Conservation (phyloP, 2,113 vertebrate species). For the Sorex araneus region DNA sequence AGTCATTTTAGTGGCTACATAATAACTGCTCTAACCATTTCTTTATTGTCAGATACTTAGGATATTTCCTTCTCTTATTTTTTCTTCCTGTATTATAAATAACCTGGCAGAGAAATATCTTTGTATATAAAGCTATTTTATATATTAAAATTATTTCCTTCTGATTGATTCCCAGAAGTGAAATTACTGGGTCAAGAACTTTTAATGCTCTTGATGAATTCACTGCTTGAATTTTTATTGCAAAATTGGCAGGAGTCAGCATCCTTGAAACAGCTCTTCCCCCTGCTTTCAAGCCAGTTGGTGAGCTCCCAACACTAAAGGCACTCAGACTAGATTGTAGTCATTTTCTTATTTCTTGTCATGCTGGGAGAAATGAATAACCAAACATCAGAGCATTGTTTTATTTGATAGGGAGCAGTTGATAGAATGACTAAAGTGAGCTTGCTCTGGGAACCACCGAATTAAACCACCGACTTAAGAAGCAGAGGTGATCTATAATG, state of each 20-base stretch:
- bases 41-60: neutral
- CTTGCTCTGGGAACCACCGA: neutral
- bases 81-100: neutral
- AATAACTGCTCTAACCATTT: neutral
- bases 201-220: slow-evolving; percentile 12
- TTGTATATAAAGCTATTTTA: neutral
- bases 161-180: neutral
- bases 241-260: neutral
- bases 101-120: neutral
- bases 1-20: neutral
- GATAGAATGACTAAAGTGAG: neutral
- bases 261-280: neutral
- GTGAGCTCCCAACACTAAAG: neutral
- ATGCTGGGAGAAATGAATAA: neutral
- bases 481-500: neutral
- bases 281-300: neutral
- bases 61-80: neutral
- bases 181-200: neutral
- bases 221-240: neutral
- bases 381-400: neutral
- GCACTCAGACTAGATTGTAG: neutral
- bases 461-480: neutral
- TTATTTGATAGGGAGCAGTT: neutral
- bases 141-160: neutral
- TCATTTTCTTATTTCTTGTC: neutral